Base-by-base conservation (phyloP, 1,140 invertebrate species). In the Eurosta solidaginis region DNA sequence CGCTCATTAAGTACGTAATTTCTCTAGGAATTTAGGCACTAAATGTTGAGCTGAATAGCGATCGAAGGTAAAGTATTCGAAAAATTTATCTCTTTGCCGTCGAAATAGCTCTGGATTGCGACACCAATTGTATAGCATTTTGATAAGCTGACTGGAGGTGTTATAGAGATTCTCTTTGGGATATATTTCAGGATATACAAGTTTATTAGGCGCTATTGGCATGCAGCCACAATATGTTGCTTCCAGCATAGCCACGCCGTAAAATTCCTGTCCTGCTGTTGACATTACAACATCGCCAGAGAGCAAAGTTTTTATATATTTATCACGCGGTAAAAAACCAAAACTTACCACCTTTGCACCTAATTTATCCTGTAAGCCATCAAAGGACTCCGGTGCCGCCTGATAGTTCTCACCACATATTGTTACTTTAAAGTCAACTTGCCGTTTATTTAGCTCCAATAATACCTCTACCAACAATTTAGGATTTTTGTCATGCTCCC, bases 401-500 rank as follows among this genome's bases (percentile, higher is more conserved):
- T 84, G 77, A 33, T 81, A 87, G 44, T 80, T 85, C 59, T 87
- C 86, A 6, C 86, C 86, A 22, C 85, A 85, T 3, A 94, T 90
- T n/a, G 91, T 92, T 9, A 93, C 82, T 54, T 88, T 81, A 83
- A 94, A 94, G 44, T 89, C 81, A 44, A 88, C 84, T n/a, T 89
- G 87, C 42, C 90, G 84, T 27, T 90, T 88, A 44, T 90, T 88
- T 20, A 94, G 84, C 77, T 86, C 81, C 74, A 88, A 87, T 1
- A 94, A 81, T 3, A 90, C 89, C 7, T 90, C 82, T 76, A 93
- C 92, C 82, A 95, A 91, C 22, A 89, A 82, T 42, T 92, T 89
- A 7, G 94, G 94, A 85, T 92, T 91, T 87, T 94, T 94, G 84
- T 95, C 93, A 87, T 94, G 93, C 85, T 95, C 94, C 93, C 94